Percentiles rank a stretch among this genome's conserved stretches.
Evolutionary conservation across 2,888 invertebrate genomes (phyloP).

Genomic region (Falcaria lacertinaria): DNA sequence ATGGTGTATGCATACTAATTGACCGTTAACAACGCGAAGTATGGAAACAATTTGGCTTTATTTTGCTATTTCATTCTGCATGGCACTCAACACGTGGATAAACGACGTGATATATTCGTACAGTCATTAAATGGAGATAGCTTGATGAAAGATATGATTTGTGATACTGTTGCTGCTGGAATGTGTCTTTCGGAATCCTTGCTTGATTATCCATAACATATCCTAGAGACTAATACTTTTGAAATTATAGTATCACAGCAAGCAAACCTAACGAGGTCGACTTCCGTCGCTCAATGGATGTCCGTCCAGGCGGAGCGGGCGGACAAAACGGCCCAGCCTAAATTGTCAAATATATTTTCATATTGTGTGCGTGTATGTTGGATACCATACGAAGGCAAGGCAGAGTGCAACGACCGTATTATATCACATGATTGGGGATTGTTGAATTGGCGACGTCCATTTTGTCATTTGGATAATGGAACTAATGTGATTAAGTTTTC

Average conservation of each 20-base stretch:
- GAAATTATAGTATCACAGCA: neutral
- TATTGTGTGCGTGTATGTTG: neutral
- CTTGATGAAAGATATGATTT: no score
- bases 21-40: constrained; percentile 13
- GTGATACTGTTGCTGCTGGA: no score
- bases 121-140: no score
- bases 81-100: neutral
- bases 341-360: constrained; percentile 12
- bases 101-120: constrained; percentile 3
- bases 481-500: constrained; percentile 14
- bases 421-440: constrained; percentile 36
- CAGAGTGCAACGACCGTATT: constrained; percentile 38
- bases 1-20: constrained; percentile 19
- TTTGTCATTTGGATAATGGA: constrained; percentile 24
- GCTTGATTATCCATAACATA: no score
- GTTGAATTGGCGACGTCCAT: constrained; percentile 23
- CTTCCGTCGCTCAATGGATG: constrained; percentile 35
- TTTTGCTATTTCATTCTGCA: neutral
- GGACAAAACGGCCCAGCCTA: constrained; percentile 27
- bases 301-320: constrained; percentile 40
- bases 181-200: no score
- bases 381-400: neutral
- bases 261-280: constrained; percentile 6
- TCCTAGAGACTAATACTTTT: neutral
- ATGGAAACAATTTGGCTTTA: neutral